A percentile compares a stretch with the other conserved stretches of the same genome.
Evolutionary conservation across 2,888 invertebrate genomes (phyloP).

Genomic region (Thereva nobilitata): DNA sequence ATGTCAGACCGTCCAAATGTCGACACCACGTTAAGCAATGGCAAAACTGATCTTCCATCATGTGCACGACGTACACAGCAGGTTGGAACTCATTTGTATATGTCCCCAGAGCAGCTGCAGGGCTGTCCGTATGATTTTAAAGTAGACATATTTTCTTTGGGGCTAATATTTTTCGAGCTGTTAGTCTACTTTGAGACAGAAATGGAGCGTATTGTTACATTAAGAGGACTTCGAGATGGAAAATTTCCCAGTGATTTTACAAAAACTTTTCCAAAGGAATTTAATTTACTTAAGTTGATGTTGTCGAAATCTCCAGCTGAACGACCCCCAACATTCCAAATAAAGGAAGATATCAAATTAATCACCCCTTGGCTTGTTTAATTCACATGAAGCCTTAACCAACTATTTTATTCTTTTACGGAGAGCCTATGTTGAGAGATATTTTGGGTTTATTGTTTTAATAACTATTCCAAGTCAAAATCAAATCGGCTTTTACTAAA

Average conservation of each 20-base stretch:
- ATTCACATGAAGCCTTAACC: too few relatives aligned
- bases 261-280: conserved; percentile 68
- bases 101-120: conserved; percentile 93
- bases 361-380: conserved; percentile 11
- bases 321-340: conserved; percentile 76
- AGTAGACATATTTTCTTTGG: conserved; percentile 94
- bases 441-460: too few relatives aligned
- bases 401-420: too few relatives aligned
- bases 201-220: conserved; percentile 79
- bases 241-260: conserved; percentile 73
- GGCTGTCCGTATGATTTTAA: conserved; percentile 82
- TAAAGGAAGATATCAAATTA: conserved; percentile 52
- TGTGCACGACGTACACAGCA: conserved; percentile 64
- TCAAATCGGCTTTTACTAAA: too few relatives aligned
- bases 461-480: too few relatives aligned
- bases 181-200: conserved; percentile 87
- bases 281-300: conserved; percentile 75
- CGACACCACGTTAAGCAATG: conserved; percentile 49
- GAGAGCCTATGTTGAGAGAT: too few relatives aligned
- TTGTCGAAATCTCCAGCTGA: conserved; percentile 71
- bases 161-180: conserved; percentile 91
- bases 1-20: conserved; percentile 66
- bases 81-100: conserved; percentile 90
- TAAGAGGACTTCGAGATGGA: conserved; percentile 68
- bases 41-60: conserved; percentile 49